Conservation (phyloP, 2,888 invertebrate species). For the Phymatocera aterrima region DNA sequence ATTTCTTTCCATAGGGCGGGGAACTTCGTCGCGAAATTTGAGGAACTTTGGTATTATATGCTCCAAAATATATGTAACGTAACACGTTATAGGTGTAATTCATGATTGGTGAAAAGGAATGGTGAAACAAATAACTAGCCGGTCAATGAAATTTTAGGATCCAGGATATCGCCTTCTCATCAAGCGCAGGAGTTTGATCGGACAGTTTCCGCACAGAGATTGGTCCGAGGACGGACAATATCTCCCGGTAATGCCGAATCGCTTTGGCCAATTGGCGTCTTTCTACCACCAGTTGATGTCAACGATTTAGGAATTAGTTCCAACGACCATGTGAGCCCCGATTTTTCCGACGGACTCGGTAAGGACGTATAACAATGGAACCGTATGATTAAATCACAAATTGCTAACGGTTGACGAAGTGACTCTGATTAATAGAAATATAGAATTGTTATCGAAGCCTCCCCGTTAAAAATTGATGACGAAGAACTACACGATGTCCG, state of each 20-base stretch:
- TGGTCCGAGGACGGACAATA: slow-evolving; percentile 46
- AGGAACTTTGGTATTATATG: slow-evolving; percentile 56
- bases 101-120: too few relatives aligned
- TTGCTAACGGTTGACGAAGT: too few relatives aligned
- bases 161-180: not conserved
- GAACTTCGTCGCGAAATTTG: slow-evolving; percentile 49
- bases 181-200: slow-evolving; percentile 12
- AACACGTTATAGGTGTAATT: not conserved
- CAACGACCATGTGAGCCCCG: slow-evolving; percentile 71
- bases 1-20: slow-evolving; percentile 66
- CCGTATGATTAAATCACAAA: too few relatives aligned
- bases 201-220: slow-evolving; percentile 5
- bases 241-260: slow-evolving; percentile 75
- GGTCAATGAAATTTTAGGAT: slow-evolving; percentile 7
- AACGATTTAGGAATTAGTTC: slow-evolving; percentile 72
- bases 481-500: too few relatives aligned
- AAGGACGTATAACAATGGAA: too few relatives aligned
- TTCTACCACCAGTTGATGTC: slow-evolving; percentile 75
- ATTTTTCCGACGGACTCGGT: slow-evolving; percentile 74
- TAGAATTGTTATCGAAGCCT: too few relatives aligned
- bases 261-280: slow-evolving; percentile 78
- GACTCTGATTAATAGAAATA: too few relatives aligned
- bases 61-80: not conserved
- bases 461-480: too few relatives aligned
- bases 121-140: not conserved